phyloP scores from a whole-genome alignment of 1,140 invertebrate species.

The Drosophila yakuba region DNA sequence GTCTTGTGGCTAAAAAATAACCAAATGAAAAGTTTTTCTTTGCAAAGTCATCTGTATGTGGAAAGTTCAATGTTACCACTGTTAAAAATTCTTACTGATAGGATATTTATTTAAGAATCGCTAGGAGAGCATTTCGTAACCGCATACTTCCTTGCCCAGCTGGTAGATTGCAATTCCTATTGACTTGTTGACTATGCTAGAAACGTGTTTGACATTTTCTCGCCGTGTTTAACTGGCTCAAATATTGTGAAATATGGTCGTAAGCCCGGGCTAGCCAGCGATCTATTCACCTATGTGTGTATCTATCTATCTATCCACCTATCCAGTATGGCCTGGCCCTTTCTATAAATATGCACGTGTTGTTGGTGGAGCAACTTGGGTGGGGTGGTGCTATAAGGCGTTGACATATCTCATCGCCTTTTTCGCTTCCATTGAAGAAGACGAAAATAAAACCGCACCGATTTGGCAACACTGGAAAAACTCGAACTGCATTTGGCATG shows the following conservation, averaged over 20 bases:
- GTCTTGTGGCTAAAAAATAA: background rate
- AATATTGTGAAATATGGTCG: constrained; percentile 51
- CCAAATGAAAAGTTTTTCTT: too few species aligned
- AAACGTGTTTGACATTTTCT: constrained; percentile 79
- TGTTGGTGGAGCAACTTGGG: constrained; percentile 19
- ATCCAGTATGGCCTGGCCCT: constrained; percentile 24
- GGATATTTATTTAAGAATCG: background rate
- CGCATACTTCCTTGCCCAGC: constrained; percentile 15
- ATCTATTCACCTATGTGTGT: constrained; percentile 24
- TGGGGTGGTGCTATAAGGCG: constrained; percentile 45
- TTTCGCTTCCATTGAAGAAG: constrained; percentile 61
- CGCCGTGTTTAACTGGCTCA: constrained; percentile 58
- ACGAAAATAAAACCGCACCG: constrained; percentile 45
- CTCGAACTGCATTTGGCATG: constrained; percentile 70
- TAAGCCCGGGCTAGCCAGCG: constrained; percentile 19
- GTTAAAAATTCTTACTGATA: too few species aligned
- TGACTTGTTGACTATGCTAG: constrained; percentile 62
- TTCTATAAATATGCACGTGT: constrained; percentile 47
- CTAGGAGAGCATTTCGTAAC: constrained; percentile 30
- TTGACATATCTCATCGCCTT: constrained; percentile 64
- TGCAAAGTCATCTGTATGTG: too few species aligned
- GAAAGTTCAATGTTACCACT: too few species aligned
- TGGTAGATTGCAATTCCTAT: constrained; percentile 54
- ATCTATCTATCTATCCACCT: constrained; percentile 10
- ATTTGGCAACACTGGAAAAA: constrained; percentile 77